These are phyloP conservation scores for Oncorhynchus kisutch DNA, from an alignment of 2,113 vertebrate genomes.

Conservation along the genomic window DNA sequence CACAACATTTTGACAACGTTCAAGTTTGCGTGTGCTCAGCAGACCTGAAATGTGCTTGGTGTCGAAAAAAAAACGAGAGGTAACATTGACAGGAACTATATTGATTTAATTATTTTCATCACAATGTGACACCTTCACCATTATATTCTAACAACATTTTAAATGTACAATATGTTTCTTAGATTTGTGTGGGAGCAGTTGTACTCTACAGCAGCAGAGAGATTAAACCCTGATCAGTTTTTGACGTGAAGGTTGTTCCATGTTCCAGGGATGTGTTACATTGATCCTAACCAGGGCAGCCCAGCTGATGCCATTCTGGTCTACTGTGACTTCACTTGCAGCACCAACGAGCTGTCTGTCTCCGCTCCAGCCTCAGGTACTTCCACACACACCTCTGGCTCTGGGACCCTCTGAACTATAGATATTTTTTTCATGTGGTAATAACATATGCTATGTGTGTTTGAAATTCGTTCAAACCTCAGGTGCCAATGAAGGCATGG, in stretches of 20 bases:
- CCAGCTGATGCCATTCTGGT: conserved; percentile 73
- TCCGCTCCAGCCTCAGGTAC: conserved; percentile 72
- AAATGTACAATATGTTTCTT: too few relatives aligned
- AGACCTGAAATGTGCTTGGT: too few relatives aligned
- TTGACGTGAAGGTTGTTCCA: background rate
- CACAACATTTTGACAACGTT: too few relatives aligned
- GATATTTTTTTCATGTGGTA: background rate
- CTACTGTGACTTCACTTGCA: conserved; percentile 78
- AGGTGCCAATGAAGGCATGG: conserved; percentile 80
- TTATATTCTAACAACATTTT: too few relatives aligned
- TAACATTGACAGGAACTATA: too few relatives aligned
- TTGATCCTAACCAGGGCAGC: conserved; percentile 85
- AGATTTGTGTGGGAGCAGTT: background rate
- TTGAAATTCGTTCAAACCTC: background rate
- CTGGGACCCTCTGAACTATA: background rate
- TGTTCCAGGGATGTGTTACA: conserved; percentile 77
- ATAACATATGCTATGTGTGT: background rate
- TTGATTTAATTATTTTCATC: too few relatives aligned
- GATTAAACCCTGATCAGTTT: too few relatives aligned
- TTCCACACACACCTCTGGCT: background rate
- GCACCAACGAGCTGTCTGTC: conserved; percentile 79
- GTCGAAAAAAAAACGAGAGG: too few relatives aligned
- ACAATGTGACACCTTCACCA: background rate
- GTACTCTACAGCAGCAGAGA: too few relatives aligned
- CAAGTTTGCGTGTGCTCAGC: too few relatives aligned